phyloP scores from a whole-genome alignment of 2,888 invertebrate genomes.

The Pachycephus smyrnensis region DNA sequence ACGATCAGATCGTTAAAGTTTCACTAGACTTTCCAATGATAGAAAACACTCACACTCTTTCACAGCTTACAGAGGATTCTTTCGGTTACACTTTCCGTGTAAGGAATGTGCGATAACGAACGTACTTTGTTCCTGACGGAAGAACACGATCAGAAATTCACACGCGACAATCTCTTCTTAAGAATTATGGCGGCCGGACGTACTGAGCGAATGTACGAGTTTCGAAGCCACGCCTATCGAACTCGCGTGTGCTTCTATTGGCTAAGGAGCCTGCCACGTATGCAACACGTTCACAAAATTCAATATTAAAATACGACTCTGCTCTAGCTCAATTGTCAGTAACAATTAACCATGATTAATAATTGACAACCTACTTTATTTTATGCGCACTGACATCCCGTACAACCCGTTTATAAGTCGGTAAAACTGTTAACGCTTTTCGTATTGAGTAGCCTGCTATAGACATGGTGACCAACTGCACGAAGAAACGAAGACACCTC shows the following conservation, averaged over 20 bases:
- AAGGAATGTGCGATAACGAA: not conserved
- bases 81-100: constrained; percentile 4
- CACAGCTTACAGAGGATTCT: constrained; percentile 10
- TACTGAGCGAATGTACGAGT: constrained; percentile 38
- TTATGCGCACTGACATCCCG: not conserved
- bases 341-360: constrained; percentile 24
- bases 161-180: constrained; percentile 44
- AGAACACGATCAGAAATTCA: constrained; percentile 35
- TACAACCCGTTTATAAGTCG: not conserved
- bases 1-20: constrained; percentile 12
- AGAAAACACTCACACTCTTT: constrained; percentile 18
- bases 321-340: constrained; percentile 21
- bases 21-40: not conserved
- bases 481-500: not conserved
- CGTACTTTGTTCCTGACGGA: constrained; percentile 8
- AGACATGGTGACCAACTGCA: not conserved
- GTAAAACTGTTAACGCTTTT: not conserved
- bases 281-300: constrained; percentile 40
- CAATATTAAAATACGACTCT: not conserved
- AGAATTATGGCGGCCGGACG: constrained; percentile 59
- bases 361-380: constrained; percentile 32
- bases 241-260: constrained; percentile 50
- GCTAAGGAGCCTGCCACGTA: constrained; percentile 57
- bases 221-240: constrained; percentile 60
- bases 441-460: not conserved